Conservation (phyloP, 1,140 invertebrate genomes). For the Heterodera schachtii region DNA sequence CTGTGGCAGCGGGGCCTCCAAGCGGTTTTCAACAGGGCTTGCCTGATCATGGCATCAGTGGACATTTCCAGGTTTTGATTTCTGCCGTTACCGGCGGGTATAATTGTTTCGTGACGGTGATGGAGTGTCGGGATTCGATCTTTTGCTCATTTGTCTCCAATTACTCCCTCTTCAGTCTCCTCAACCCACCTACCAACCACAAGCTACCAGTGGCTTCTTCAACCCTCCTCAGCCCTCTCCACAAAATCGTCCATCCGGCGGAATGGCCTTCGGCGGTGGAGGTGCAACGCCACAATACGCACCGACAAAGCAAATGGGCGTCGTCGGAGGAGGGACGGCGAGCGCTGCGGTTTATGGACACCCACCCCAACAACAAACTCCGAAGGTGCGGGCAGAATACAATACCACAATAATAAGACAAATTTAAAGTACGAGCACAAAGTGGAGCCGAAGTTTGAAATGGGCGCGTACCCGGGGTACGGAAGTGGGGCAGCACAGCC, state of each 20-base stretch:
- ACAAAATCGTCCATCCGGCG: not conserved
- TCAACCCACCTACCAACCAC: constrained; percentile 27
- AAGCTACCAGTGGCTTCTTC: constrained; percentile 16
- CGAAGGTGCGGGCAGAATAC: not conserved
- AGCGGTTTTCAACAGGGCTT: constrained; percentile 2
- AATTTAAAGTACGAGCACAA: constrained; percentile 16
- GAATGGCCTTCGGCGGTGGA: constrained; percentile 5
- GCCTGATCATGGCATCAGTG: not conserved
- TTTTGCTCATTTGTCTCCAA: not conserved
- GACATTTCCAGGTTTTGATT: constrained; percentile 13
- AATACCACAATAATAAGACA: not conserved
- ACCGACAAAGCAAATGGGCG: constrained; percentile 6
- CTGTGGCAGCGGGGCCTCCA: not conserved
- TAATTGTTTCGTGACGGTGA: not conserved
- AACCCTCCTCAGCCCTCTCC: constrained; percentile 3
- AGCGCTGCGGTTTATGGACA: not conserved
- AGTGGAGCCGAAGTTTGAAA: not conserved
- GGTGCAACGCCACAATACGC: constrained; percentile 16
- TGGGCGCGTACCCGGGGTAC: constrained; percentile 1
- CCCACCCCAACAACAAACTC: not conserved
- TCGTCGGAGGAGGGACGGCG: not conserved
- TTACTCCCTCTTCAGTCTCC: constrained; percentile 3
- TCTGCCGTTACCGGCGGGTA: too few relatives aligned
- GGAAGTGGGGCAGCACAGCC: not conserved
- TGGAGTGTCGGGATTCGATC: too few relatives aligned